These are phyloP conservation scores for Hypocryptadius cinnamomeus DNA, from an alignment of 2,113 vertebrate genomes.

Conservation along the genomic window DNA sequence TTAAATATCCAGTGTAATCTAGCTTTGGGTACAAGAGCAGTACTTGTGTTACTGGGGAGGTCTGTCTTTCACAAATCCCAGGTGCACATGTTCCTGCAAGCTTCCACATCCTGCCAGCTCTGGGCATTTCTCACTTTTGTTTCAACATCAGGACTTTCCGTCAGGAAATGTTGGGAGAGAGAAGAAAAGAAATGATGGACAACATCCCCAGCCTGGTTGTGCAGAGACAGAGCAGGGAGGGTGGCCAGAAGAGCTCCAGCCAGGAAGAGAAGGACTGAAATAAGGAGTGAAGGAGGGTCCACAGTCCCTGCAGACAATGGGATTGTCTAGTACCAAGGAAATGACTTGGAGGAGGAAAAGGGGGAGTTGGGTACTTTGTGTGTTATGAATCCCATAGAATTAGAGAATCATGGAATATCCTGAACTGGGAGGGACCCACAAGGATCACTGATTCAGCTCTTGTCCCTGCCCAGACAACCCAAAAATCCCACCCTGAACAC, in stretches of 20 bases:
- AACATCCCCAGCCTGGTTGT: not conserved
- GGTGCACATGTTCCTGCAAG: not conserved
- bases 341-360: not conserved
- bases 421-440: not conserved
- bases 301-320: not conserved
- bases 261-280: not conserved
- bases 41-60: not conserved
- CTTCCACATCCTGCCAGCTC: not conserved
- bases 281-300: not conserved
- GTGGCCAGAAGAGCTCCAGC: not conserved
- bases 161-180: not conserved
- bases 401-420: not conserved
- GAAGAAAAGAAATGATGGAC: not conserved
- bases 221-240: not conserved
- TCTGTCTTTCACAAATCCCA: not conserved
- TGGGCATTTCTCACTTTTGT: not conserved
- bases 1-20: not conserved
- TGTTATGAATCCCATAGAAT: not conserved
- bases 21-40: not conserved
- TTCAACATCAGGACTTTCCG: not conserved
- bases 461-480: not conserved
- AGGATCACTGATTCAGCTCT: rapidly evolving
- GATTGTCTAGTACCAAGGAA: not conserved
- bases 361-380: not conserved
- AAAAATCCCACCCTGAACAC: not conserved